Evolutionary conservation across 2,797 vertebrate genomes (phyloP), one percentile per base, ranked within the genome.

Genomic region (Meriones psammophilus): DNA sequence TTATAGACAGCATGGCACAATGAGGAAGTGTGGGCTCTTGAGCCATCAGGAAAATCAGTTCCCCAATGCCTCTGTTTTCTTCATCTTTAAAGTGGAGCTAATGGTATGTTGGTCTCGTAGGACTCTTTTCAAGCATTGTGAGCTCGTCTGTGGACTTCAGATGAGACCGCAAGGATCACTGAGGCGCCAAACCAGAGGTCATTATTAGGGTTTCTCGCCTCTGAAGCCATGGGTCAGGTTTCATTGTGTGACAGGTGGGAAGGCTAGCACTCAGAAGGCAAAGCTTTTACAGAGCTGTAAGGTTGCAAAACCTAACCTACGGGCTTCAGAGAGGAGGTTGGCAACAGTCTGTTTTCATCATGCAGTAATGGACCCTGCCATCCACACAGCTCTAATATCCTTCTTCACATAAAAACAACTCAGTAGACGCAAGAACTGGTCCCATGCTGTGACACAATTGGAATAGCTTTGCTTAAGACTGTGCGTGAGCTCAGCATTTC

Each of bases 391-490:
- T 95, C 64, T 66, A 77, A 42, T 17, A 9, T 42, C 78, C 74
- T 84, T 8, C 73, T 62, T 92, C 22, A 14, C 66, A 68, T 50
- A 71, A 74, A 50, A 46, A 89, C 80, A 80, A 56, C 33, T 89
- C 2, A 1, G 33, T 24, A 73, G 77, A 86, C 54, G 33, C 58
- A 56, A 85, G 91, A 79, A 93, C 77, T 89, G 96, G 97, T 95
- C 94, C 90, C 83, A 30, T 3, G 50, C 80, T 91, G 79, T 54
- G 87, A 62, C 60, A n/a, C 3, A 15, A 58, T 3, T 81, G 87
- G 66, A 83, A 88, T 46, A 1, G 81, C 89, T 69, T 95, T 64
- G 50, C 50, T 91, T 86, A 92, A 88, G 68, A 85, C n/a, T 92
- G 74, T 36, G 22, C 88, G 69, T 4, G 15, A 93, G 24, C 50